Evolutionary conservation across 2,113 vertebrate genomes (phyloP), one percentile per base, ranked within the genome.

Genomic region (Perca flavescens): DNA sequence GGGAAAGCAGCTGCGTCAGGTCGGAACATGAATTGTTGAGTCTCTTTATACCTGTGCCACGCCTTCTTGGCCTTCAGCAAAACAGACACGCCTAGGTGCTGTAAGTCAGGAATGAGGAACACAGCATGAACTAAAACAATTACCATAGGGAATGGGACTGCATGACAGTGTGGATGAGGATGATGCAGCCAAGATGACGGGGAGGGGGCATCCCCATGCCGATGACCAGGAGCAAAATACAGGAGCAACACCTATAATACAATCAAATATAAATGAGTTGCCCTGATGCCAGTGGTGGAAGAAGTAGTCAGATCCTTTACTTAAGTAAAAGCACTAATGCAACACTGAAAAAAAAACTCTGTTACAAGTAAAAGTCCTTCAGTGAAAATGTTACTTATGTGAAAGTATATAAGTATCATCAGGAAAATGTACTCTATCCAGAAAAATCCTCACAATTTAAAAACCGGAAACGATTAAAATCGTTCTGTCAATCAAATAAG

Each of bases 21-120:
- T 93, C 82, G 90, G 74, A 83, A 79, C 89, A 76, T 0, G 87
- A 70, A 10, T 3, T n/a, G 50, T 46, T 82, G 2, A 7, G 31
- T 19, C 12, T 57, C 56, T 86, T 88, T 69, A 66, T 83, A 69
- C 7, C n/a, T 53, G 12, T 15, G 78, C 80, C 83, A 77, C 87
- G 47, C 87, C 88, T 87, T 31, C 74, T 46, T 61, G 6, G 19
- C 57, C 53, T 6, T 6, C 19, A 65, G 74, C 5, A 0, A 73
- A 61, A 22, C 5, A 54, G 68, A 12, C 40, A 36, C 19, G 2
- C 74, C 19, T 78, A 40, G 34, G 54, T 11, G 16, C 25, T 36
- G 36, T 11, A 53, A 6, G 21, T 46, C 17, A 14, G 43, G 50
- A 70, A n/a, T 43, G 22, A 64, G 43, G 40, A 46, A 52, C 25